Percentiles rank a stretch among this genome's conserved stretches.
These are phyloP conservation scores for Columba guinea DNA, from an alignment of 2,797 vertebrate genomes.

Conservation along the genomic window DNA sequence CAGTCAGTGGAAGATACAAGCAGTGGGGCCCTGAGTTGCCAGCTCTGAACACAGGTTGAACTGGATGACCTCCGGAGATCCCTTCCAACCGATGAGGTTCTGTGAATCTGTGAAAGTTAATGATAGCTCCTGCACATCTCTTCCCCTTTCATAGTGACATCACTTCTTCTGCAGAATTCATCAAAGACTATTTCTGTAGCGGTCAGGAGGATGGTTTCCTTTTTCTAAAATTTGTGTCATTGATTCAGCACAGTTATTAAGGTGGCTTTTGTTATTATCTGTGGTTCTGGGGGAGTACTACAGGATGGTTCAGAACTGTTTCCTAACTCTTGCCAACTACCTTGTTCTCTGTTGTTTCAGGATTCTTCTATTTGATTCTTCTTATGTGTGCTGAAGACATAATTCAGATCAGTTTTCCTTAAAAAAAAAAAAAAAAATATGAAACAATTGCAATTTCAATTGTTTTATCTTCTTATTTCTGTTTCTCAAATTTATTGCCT, in stretches of 20 bases:
- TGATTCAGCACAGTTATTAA: neutral
- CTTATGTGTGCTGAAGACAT: neutral
- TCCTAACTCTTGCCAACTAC: neutral
- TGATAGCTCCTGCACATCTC: neutral
- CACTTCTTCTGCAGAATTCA: neutral
- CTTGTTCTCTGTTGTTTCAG: neutral
- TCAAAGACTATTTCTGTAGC: neutral
- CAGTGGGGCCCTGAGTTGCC: neutral
- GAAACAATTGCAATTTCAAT: neutral
- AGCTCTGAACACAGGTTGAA: neutral
- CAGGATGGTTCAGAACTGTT: neutral
- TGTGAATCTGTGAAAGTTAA: neutral
- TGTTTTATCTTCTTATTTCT: neutral
- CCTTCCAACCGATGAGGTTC: neutral
- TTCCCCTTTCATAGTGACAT: neutral
- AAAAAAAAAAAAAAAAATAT: neutral
- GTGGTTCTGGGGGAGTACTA: neutral
- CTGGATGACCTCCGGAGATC: neutral
- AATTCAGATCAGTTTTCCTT: neutral
- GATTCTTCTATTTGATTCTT: neutral
- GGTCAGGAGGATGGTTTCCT: neutral
- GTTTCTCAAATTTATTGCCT: constrained; percentile 49
- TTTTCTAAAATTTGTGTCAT: neutral
- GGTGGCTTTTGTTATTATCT: neutral
- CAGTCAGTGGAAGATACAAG: neutral